phyloP scores from a whole-genome alignment of 2,797 vertebrate genomes.

The Tympanoctomys barrerae region DNA sequence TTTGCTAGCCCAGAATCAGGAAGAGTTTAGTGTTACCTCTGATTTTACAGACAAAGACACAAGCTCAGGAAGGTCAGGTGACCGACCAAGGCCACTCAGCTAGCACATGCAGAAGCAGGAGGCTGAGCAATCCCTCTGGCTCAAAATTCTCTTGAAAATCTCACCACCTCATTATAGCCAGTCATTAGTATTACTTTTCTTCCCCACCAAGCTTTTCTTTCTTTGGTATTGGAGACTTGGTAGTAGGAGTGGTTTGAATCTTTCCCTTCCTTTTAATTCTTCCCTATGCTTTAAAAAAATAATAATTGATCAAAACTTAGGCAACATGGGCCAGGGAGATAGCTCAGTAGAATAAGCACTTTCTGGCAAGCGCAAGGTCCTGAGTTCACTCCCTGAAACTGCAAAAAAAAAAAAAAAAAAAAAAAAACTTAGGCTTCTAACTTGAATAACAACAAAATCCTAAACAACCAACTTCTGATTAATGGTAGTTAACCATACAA shows the following conservation, averaged over 20 bases:
- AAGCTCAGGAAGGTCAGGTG: background rate
- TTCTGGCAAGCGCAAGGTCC: too few relatives aligned
- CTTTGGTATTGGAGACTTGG: background rate
- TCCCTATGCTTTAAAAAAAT: background rate
- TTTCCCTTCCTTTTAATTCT: slow-evolving; percentile 18
- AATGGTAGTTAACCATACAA: background rate
- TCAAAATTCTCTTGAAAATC: background rate
- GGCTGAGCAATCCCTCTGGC: background rate
- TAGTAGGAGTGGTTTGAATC: background rate
- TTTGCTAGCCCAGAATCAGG: background rate
- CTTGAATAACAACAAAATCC: background rate
- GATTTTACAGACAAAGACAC: slow-evolving; percentile 9
- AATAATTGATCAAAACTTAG: background rate
- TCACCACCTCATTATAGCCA: background rate
- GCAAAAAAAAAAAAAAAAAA: background rate
- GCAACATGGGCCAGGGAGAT: background rate
- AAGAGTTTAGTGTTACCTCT: background rate
- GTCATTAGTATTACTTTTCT: background rate
- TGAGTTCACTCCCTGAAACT: too few relatives aligned
- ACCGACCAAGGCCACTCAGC: background rate
- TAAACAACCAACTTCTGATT: background rate
- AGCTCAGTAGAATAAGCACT: too few relatives aligned
- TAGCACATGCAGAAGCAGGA: background rate
- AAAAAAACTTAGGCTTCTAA: background rate
- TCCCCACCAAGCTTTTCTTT: background rate